Conservation (phyloP, 2,888 invertebrate species). For the Ypsolopha scabrella region DNA sequence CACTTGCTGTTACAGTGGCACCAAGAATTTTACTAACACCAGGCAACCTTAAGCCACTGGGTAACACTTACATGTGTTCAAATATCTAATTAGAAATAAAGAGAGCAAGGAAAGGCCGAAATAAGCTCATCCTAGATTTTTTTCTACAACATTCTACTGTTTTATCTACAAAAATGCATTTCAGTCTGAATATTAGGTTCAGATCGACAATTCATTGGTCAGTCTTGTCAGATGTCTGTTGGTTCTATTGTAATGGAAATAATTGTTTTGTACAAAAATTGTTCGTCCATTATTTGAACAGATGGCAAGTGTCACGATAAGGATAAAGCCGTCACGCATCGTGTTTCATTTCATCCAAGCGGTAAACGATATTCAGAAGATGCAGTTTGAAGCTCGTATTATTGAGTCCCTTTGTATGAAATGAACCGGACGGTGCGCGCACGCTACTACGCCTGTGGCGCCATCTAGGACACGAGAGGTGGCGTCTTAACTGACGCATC, state of each 20-base stretch:
- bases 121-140: conserved; percentile 17
- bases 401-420: background rate
- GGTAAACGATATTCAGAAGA: background rate
- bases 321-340: conserved; percentile 22
- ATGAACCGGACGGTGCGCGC: conserved; percentile 6
- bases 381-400: background rate
- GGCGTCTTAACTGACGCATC: background rate
- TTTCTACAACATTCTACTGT: no score
- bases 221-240: conserved; percentile 26
- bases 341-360: background rate
- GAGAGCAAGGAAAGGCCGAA: conserved; percentile 57
- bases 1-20: conserved; percentile 36
- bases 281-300: conserved; percentile 34
- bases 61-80: conserved; percentile 51
- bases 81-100: conserved; percentile 30
- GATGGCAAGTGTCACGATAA: conserved; percentile 54
- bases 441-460: conserved; percentile 13
- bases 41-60: conserved; percentile 40
- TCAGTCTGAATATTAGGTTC: conserved; percentile 38
- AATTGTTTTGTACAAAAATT: background rate
- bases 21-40: conserved; percentile 21
- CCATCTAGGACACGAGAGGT: conserved; percentile 11
- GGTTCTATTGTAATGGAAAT: background rate
- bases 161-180: conserved; percentile 45
- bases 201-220: conserved; percentile 23